Percentiles rank a stretch among this genome's conserved stretches.
These are phyloP conservation scores for Halichoerus grypus DNA, from an alignment of 2,113 vertebrate species.

Conservation along the genomic window DNA sequence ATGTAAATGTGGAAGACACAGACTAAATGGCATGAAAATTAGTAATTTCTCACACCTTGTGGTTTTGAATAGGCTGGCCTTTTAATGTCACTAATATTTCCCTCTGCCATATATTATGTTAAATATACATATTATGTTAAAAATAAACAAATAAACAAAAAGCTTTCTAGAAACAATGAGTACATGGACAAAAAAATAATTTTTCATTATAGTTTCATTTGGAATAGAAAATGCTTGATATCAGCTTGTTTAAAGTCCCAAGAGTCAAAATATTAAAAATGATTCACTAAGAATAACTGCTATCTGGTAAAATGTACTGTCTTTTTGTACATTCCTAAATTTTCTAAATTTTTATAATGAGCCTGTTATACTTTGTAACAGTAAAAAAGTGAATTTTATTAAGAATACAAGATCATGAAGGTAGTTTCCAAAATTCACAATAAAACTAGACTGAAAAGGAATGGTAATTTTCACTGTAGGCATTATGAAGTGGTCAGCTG, in stretches of 20 bases:
- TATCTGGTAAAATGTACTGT: not conserved
- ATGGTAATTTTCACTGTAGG: not conserved
- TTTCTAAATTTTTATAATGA: not conserved
- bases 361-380: not conserved
- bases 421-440: conserved; percentile 20
- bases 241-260: not conserved
- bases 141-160: not conserved
- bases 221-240: not conserved
- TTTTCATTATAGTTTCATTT: not conserved
- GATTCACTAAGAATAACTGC: not conserved
- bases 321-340: not conserved
- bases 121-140: not conserved
- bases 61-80: not conserved
- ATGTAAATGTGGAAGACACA: not conserved
- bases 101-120: not conserved
- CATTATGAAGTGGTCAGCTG: not conserved
- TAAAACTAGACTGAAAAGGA: not conserved
- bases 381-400: not conserved
- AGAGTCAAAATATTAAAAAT: not conserved
- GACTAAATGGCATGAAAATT: not conserved
- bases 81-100: not conserved
- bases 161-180: not conserved
- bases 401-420: not conserved
- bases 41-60: not conserved
- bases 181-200: not conserved